These are phyloP conservation scores for Echinops telfairi DNA, from an alignment of 2,113 vertebrate species.

Conservation along the genomic window DNA sequence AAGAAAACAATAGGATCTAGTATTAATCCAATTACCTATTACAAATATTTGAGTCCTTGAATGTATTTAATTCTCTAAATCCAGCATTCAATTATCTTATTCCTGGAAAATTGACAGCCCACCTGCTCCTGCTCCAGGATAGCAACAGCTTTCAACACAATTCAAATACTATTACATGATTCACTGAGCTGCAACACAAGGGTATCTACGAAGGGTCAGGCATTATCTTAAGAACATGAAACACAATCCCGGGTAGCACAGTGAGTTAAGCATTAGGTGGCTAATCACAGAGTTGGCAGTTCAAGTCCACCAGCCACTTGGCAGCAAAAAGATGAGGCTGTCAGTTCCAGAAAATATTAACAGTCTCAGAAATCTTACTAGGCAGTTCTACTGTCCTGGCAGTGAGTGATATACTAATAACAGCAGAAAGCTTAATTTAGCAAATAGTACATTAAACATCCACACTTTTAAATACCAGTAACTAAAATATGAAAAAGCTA, in stretches of 20 bases:
- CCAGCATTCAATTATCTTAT: conserved; percentile 53
- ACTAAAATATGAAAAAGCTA: conserved; percentile 44
- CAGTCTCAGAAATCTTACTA: too few species aligned
- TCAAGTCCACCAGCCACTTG: not conserved
- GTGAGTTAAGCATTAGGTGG: not conserved
- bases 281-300: not conserved
- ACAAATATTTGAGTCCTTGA: not conserved
- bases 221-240: conserved; percentile 24
- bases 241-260: not conserved
- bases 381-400: too few species aligned
- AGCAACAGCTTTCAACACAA: conserved; percentile 53
- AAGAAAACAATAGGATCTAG: not conserved
- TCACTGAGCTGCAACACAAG: conserved; percentile 18
- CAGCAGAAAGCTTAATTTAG: conserved; percentile 61
- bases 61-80: conserved; percentile 20
- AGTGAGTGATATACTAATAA: not conserved
- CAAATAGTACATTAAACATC: not conserved
- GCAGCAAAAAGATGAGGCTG: too few species aligned
- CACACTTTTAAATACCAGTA: conserved; percentile 58
- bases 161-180: conserved; percentile 29
- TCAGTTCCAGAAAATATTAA: too few species aligned
- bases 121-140: not conserved
- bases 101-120: not conserved
- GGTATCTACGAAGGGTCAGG: conserved; percentile 29
- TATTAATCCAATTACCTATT: conserved; percentile 8